Evolutionary conservation across 2,888 invertebrate genomes (phyloP), one percentile per base, ranked within the genome.

Genomic region (Mechanitis mazaeus): DNA sequence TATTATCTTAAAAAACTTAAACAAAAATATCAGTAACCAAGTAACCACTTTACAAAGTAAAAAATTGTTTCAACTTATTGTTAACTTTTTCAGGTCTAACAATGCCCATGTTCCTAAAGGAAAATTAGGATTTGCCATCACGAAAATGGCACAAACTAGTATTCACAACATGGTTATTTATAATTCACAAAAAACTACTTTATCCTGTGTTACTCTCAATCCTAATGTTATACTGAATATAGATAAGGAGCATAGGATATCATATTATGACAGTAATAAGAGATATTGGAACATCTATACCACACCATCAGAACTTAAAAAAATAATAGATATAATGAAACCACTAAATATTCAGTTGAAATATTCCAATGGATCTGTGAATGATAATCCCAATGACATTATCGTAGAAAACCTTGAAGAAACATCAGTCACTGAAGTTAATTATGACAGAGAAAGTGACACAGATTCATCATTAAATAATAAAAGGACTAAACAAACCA

Each of bases 261-360:
- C 83, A 61, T 87, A 79, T 68, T 84, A 83, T 80, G 89, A 90
- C 68, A 78, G 81, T 69, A 59, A 68, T 47, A 64, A 69, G 60
- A 88, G 80, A 66, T 87, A 83, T 69, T 90, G 89, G 89, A 83
- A 81, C 64, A 68, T 88, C 12, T 81, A 79, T 78, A 79, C 79
- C 56, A 74, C 78, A 65, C 71, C 78, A 67, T 73, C 76, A 55
- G 81, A 83, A 59, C 69, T 83, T 33, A 73, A 74, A 20, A 76
- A 78, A 68, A 77, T 87, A 58, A 65, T 73, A 42, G 73, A 80
- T 45, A 62, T 77, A 59, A 72, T 88, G 42, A 72, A 75, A 71
- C 69, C 58, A 11, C 75, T 79, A 54, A 70, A 77, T 70, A 77
- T 77, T 33, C 69, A 63, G 46, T 69, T 88, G 11, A 75, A 78